Evolutionary conservation across 2,888 invertebrate genomes (phyloP), one percentile per base, ranked within the genome.

Genomic region (Bhutanitis thaidina): DNA sequence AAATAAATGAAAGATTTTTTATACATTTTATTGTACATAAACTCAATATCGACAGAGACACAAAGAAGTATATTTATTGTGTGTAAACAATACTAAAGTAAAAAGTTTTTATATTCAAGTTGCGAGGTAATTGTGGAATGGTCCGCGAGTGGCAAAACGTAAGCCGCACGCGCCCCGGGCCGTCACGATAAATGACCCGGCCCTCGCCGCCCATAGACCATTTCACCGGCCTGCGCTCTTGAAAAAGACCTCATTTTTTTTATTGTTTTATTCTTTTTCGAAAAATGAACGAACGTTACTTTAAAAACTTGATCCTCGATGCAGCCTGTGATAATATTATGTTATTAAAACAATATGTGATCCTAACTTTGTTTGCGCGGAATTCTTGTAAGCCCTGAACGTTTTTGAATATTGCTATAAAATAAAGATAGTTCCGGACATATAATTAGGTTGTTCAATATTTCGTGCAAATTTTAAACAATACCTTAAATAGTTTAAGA

Each of bases 101-200:
- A 53, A 34, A 47, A 47, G 20, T 41, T 54, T 43, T 49, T 52
- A 46, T 43, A 43, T 49, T 41, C 16, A 44, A 50, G 40, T 36
- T 36, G 35, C 40, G 8, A 34, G 45, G 45, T 59, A 62, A 62
- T 62, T 61, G 62, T 63, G 56, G 57, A 61, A 67, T 70, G 66
- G 65, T 60, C 56, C 64, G 62, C 67, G 72, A 74, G 70, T 71
- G 74, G 71, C 80, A 75, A 77, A 77, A 76, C 75, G 80, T 76
- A 74, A 73, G 68, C 70, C 61, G 70, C 69, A 64, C 67, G 69
- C 69, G 84, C 87, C 84, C 49, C 62, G 58, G 86, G 88, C 80
- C 60, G 77, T 87, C 88, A 88, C 88, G 88, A 86, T 77, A 77
- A 76, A 77, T 71, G 81, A 77, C 72, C 79, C 62, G 61, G 60